Evolutionary conservation across 2,888 invertebrate genomes (phyloP).

Genomic region (Blastobasis adustella): DNA sequence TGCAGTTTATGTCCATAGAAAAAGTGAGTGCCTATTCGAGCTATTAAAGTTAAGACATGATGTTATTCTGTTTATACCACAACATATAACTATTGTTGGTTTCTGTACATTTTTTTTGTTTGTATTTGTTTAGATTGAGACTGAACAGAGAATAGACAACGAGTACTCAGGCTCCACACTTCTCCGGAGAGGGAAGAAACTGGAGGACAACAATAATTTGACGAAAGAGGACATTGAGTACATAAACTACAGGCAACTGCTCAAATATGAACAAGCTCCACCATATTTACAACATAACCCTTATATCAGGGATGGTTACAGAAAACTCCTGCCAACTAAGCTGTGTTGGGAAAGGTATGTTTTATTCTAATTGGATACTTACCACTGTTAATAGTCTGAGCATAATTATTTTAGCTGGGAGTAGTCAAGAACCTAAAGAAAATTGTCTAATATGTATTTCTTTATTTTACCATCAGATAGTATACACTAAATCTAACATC

Average conservation of each 20-base stretch:
- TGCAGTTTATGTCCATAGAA: slow-evolving; percentile 65
- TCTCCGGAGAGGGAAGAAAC: slow-evolving; percentile 51
- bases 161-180: slow-evolving; percentile 38
- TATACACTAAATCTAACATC: no score
- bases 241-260: slow-evolving; percentile 58
- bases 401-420: no score
- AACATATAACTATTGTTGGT: background rate
- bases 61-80: background rate
- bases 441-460: background rate
- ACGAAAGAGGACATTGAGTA: slow-evolving; percentile 65
- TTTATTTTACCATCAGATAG: background rate
- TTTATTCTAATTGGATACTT: slow-evolving; percentile 9
- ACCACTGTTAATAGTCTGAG: no score
- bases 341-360: slow-evolving; percentile 90
- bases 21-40: slow-evolving; percentile 44
- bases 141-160: slow-evolving; percentile 37
- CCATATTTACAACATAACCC: slow-evolving; percentile 90
- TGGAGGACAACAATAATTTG: slow-evolving; percentile 65
- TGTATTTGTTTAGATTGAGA: slow-evolving; percentile 35
- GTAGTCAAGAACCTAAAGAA: background rate
- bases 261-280: slow-evolving; percentile 80
- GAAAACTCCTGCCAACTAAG: slow-evolving; percentile 86
- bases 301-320: slow-evolving; percentile 88
- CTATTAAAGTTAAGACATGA: slow-evolving; percentile 1
- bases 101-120: slow-evolving; percentile 1